phyloP scores from a whole-genome alignment of 2,888 invertebrate genomes.

The Athrips mouffetella region DNA sequence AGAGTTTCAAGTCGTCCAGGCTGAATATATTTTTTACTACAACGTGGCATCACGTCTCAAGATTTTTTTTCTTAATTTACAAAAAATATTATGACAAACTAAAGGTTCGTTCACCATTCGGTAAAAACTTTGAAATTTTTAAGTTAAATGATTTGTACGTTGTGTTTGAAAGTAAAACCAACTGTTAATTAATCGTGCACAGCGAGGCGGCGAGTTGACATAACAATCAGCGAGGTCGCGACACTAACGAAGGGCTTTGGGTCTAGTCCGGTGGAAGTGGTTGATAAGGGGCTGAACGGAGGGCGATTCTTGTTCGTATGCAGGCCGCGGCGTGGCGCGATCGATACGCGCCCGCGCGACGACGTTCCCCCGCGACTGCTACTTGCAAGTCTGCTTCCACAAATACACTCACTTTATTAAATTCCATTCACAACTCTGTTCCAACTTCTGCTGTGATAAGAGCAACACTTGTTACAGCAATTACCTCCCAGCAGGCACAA shows the following conservation, averaged over 20 bases:
- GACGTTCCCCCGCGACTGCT: constrained; percentile 53
- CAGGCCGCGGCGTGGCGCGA: constrained; percentile 68
- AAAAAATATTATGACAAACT: no score
- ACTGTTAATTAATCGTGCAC: constrained; percentile 7
- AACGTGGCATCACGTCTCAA: background rate
- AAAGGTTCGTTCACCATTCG: no score
- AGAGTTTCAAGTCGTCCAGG: constrained; percentile 19
- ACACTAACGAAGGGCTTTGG: constrained; percentile 57
- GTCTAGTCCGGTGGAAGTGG: constrained; percentile 58
- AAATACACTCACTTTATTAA: constrained; percentile 57
- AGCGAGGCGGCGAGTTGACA: constrained; percentile 36
- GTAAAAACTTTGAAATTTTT: background rate
- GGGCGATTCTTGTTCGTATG: constrained; percentile 74
- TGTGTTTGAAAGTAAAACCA: background rate
- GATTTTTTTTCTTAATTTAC: no score
- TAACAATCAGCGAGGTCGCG: constrained; percentile 56
- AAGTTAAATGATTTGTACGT: background rate
- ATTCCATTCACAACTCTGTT: constrained; percentile 33
- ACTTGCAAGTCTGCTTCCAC: constrained; percentile 55
- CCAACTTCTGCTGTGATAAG: constrained; percentile 2
- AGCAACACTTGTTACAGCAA: background rate
- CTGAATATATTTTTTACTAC: background rate
- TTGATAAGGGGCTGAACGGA: constrained; percentile 62
- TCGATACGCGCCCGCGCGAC: constrained; percentile 74
- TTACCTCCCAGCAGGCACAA: constrained; percentile 3